phyloP scores from a whole-genome alignment of 2,797 vertebrate genomes.

The Mycteria americana region DNA sequence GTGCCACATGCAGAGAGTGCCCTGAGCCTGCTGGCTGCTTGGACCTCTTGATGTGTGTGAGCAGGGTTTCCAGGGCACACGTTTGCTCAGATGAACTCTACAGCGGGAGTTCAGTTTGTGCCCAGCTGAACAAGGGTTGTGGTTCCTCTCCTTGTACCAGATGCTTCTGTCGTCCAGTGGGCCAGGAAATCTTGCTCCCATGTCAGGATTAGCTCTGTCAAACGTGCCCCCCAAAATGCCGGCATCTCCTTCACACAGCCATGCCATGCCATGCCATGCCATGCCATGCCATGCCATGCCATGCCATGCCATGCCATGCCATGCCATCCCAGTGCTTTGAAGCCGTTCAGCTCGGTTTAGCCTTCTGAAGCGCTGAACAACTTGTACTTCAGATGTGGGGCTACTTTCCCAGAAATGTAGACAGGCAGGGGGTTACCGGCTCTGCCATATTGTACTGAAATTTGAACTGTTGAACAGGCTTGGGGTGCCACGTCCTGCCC shows the following conservation, averaged over 20 bases:
- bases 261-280: not conserved
- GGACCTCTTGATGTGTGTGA: not conserved
- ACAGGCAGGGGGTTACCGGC: not conserved
- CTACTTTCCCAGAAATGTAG: not conserved
- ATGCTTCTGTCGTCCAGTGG: not conserved
- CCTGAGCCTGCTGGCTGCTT: not conserved
- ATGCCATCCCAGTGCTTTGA: not conserved
- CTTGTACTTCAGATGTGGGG: not conserved
- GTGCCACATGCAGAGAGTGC: not conserved
- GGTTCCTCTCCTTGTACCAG: not conserved
- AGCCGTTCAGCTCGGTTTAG: not conserved
- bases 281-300: not conserved
- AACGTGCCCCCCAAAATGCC: not conserved
- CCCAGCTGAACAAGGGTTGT: not conserved
- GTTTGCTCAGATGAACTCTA: not conserved
- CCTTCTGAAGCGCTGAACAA: not conserved
- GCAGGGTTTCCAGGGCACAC: not conserved
- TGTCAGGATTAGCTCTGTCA: not conserved
- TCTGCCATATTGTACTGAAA: not conserved
- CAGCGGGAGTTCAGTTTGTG: not conserved
- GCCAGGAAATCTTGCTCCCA: not conserved
- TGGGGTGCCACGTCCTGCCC: not conserved
- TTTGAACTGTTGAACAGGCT: not conserved
- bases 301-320: not conserved
- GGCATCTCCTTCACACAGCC: not conserved